Conservation (phyloP, 2,797 vertebrate species). For the Anas bernieri region DNA sequence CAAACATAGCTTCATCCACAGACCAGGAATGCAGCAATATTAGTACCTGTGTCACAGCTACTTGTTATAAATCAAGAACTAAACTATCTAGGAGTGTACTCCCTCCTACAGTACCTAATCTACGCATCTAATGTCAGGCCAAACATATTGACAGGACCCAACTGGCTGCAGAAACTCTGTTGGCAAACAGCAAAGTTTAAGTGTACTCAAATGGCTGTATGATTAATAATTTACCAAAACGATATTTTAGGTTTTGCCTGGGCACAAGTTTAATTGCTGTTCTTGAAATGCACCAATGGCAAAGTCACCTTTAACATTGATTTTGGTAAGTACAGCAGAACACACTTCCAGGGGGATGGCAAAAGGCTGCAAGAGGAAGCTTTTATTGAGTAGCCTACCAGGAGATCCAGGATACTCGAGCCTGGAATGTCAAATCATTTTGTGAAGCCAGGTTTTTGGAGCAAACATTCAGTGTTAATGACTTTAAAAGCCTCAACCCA, state of each 20-base stretch:
- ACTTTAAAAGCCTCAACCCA: not conserved
- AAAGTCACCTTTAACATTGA: slow-evolving; percentile 51
- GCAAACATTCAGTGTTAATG: not conserved
- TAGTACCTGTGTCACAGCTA: not conserved
- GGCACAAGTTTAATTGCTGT: slow-evolving; percentile 22
- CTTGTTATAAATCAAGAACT: not conserved
- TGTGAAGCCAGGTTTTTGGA: not conserved
- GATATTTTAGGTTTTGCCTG: slow-evolving; percentile 22
- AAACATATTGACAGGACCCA: slow-evolving; percentile 10
- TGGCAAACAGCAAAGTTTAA: not conserved
- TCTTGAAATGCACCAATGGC: slow-evolving; percentile 22
- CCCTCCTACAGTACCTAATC: not conserved
- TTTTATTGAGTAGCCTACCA: not conserved
- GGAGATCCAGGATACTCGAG: not conserved
- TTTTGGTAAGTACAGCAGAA: slow-evolving; percentile 30
- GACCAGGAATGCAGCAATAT: not conserved
- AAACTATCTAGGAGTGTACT: slow-evolving; percentile 32
- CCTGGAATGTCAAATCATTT: slow-evolving; percentile 17
- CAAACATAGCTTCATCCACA: accelerated
- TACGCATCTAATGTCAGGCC: not conserved
- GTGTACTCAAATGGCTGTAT: not conserved
- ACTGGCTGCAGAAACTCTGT: not conserved
- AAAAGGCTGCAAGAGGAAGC: not conserved
- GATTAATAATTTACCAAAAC: slow-evolving; percentile 53
- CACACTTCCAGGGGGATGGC: not conserved